A percentile compares a stretch with the other conserved stretches of the same genome.
Conservation (phyloP, 2,113 vertebrate species). For the Microcebus tavaratra region DNA sequence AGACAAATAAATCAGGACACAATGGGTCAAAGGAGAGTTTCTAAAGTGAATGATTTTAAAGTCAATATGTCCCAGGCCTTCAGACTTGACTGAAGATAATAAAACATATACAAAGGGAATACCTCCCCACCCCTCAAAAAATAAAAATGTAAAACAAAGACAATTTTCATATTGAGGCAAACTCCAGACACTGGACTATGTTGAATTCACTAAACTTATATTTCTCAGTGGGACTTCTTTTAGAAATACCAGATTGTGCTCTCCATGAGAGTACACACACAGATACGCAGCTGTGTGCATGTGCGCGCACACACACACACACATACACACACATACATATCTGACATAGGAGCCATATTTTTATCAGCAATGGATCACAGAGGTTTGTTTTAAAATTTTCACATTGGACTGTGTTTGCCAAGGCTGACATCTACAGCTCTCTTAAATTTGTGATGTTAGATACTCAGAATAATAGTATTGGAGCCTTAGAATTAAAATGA, state of each 20-base stretch:
- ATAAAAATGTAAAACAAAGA: background rate
- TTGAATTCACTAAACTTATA: background rate
- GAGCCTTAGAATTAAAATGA: slow-evolving; percentile 46
- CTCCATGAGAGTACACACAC: background rate
- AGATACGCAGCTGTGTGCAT: background rate
- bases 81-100: background rate
- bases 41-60: background rate
- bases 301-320: background rate
- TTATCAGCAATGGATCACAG: background rate
- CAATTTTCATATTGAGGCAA: background rate
- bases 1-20: background rate
- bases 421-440: slow-evolving; percentile 16
- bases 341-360: background rate
- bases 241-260: background rate
- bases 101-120: background rate
- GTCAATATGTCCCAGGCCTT: background rate
- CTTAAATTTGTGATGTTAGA: slow-evolving; percentile 8
- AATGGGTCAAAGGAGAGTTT: background rate
- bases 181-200: background rate
- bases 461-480: slow-evolving; percentile 20
- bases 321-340: background rate
- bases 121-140: no score
- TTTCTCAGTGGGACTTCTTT: background rate
- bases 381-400: background rate
- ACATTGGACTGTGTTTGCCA: background rate